Percentiles rank a stretch among this genome's conserved stretches.
Evolutionary conservation across 2,888 invertebrate species (phyloP).

Genomic region (Drosophila antonietae): DNA sequence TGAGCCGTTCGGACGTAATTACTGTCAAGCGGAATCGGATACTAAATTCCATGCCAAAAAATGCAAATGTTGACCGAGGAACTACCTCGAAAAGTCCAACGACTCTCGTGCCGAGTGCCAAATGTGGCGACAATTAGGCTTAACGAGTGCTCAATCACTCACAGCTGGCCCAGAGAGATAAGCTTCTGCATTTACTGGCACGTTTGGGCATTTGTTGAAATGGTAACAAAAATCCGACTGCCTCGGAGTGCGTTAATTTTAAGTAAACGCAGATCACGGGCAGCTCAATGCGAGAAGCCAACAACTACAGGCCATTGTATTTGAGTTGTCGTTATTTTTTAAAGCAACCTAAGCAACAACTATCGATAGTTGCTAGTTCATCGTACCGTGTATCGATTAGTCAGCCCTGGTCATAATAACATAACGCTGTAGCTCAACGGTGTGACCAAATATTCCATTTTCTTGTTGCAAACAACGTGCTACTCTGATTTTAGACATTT

Average conservation of each 20-base stretch:
- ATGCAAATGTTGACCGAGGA: constrained; percentile 61
- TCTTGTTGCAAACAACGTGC: constrained; percentile 2
- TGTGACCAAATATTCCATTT: constrained; percentile 4
- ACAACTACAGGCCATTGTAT: neutral
- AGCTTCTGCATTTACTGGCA: constrained; percentile 54
- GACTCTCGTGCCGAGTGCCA: constrained; percentile 58
- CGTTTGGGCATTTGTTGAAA: constrained; percentile 54
- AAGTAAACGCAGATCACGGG: constrained; percentile 13
- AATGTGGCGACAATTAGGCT: constrained; percentile 70
- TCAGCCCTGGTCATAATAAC: constrained; percentile 5
- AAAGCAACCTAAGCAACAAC: neutral
- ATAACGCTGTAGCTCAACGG: neutral
- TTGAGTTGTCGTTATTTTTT: constrained; percentile 3
- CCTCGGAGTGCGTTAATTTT: constrained; percentile 26
- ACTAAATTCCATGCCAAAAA: constrained; percentile 50
- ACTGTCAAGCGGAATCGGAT: constrained; percentile 68
- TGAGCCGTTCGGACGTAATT: constrained; percentile 71
- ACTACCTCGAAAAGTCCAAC: constrained; percentile 78
- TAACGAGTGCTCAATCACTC: constrained; percentile 48
- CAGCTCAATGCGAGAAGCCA: constrained; percentile 27
- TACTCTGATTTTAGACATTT: neutral
- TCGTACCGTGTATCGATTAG: constrained; percentile 3
- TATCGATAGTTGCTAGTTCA: constrained; percentile 16
- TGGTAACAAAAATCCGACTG: constrained; percentile 32
- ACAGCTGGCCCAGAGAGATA: constrained; percentile 58